Base-by-base conservation (phyloP, 2,888 invertebrate species). In the Dynastes hyllus region DNA sequence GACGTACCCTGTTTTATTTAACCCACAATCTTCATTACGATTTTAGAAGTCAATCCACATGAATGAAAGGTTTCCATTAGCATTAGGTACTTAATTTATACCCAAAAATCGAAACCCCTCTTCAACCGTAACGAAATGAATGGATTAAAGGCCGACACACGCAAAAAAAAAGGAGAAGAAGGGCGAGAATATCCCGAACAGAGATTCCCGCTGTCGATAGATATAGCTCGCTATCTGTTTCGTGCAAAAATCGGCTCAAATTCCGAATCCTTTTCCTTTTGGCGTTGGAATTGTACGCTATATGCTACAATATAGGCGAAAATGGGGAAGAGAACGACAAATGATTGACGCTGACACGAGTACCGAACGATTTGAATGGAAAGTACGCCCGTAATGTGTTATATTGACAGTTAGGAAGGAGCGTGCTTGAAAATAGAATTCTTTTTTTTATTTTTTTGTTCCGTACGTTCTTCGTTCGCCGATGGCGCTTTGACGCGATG, bases 301-400 rank as follows among this genome's bases (percentile, higher is more conserved):
- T 45, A 11, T 8, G 45, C 45, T 45, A 45, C 45, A 45, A 45
- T 58, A 58, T 16, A 22, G 22, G 16, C 22, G 55, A 58, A 58
- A 58, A 67, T n/a, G 45, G 45, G n/a, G 40, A 45, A 67, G 22
- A 22, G 37, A 50, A 22, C 22, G 66, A 67, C 66, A 67, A 67
- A 67, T 69, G 69, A 69, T 69, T 69, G 69, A 69, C 69, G 69
- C 69, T 29, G 50, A 69, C 51, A 40, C 50, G 51, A 69, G 69
- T 51, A 27, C 51, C 51, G 51, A 69, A 51, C 69, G 45, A 6
- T 69, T 69, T 69, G 69, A 69, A 69, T 51, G 69, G 69, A 69
- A 69, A 69, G 69, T 51, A 29, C 29, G 51, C 11, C 29, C 27
- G 69, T 69, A 69, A 69, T 51, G 51, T 69, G 69, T 69, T 51